A percentile compares a stretch with the other conserved stretches of the same genome.
phyloP scores from a whole-genome alignment of 2,797 vertebrate genomes.

The Chloroceryle amazona region DNA sequence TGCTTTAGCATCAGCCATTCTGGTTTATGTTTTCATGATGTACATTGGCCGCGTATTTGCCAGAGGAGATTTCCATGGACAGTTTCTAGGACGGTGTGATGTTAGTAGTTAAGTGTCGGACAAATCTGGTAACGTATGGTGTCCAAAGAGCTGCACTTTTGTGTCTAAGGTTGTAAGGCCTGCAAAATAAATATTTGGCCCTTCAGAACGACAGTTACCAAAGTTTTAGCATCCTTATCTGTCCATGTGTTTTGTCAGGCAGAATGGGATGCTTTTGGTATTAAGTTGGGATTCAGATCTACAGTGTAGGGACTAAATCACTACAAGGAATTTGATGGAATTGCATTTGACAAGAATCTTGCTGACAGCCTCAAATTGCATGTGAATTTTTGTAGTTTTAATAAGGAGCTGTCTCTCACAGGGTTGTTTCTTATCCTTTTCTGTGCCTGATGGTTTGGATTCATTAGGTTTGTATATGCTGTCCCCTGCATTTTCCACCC shows the following conservation, averaged over 20 bases:
- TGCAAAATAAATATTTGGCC: neutral
- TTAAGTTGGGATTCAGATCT: neutral
- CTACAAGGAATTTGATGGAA: neutral
- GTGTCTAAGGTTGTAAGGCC: neutral
- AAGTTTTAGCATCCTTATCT: neutral
- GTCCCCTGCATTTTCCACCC: neutral
- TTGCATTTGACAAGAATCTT: neutral
- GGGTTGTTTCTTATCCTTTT: neutral
- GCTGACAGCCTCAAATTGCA: neutral
- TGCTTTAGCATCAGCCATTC: neutral
- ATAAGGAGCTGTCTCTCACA: neutral
- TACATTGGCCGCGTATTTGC: neutral
- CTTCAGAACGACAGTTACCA: neutral
- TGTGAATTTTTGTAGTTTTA: neutral
- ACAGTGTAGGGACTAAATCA: neutral
- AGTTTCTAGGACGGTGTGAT: accelerated
- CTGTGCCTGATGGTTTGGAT: neutral
- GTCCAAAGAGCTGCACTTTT: neutral
- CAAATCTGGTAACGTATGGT: accelerated
- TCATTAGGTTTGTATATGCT: neutral
- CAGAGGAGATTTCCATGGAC: neutral
- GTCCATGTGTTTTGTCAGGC: neutral
- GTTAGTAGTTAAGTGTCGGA: neutral
- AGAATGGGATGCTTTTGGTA: neutral
- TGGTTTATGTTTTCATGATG: neutral